A percentile compares a stretch with the other conserved stretches of the same genome.
These are phyloP conservation scores for Drosophila pachea DNA, from an alignment of 1,140 invertebrate species.

Conservation along the genomic window DNA sequence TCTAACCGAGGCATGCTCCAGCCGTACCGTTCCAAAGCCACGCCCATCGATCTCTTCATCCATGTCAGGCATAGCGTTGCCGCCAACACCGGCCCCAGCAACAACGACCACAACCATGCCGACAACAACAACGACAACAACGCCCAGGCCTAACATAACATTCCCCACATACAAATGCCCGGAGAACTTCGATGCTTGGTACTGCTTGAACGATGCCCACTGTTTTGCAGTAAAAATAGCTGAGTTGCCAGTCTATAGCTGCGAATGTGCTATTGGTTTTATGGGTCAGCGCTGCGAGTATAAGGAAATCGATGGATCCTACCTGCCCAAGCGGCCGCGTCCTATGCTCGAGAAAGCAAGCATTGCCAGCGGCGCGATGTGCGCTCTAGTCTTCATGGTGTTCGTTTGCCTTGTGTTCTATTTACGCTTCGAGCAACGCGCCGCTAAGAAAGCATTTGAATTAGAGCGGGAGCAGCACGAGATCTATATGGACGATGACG, in stretches of 20 bases:
- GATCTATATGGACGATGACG: conserved; percentile 1
- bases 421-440: conserved; percentile 86
- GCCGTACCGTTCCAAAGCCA: conserved; percentile 90
- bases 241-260: conserved; percentile 94
- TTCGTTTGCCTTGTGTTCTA: conserved; percentile 91
- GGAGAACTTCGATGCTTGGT: conserved; percentile 93
- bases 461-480: conserved; percentile 80
- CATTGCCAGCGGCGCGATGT: conserved; percentile 92
- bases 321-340: conserved; percentile 87
- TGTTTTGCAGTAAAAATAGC: conserved; percentile 96
- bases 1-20: conserved; percentile 87
- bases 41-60: conserved; percentile 79
- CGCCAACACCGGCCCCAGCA: conserved; percentile 73
- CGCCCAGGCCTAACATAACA: conserved; percentile 93
- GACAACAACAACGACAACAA: conserved; percentile 83
- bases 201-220: conserved; percentile 95
- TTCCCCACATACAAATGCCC: conserved; percentile 96
- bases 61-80: conserved; percentile 70
- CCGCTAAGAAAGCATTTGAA: conserved; percentile 66
- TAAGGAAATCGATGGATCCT: conserved; percentile 96
- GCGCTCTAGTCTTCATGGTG: conserved; percentile 92
- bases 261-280: conserved; percentile 94
- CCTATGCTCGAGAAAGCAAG: conserved; percentile 94
- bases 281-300: conserved; percentile 94
- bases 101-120: conserved; percentile 56